Base-by-base conservation (phyloP, 2,888 invertebrate genomes). In the Chaetogeoica ovagalla region DNA sequence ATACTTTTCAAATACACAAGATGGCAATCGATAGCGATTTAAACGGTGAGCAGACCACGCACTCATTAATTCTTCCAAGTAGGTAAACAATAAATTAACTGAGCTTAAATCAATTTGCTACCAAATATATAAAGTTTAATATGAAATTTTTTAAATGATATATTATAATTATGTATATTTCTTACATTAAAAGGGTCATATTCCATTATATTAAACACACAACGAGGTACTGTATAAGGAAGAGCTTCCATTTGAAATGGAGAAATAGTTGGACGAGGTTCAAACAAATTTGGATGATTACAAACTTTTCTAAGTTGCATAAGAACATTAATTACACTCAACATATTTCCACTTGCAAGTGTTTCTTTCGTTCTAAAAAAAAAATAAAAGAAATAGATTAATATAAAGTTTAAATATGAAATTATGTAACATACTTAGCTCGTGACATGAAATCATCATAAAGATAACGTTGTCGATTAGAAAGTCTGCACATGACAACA, bases 381-480 rank as follows among this genome's bases (percentile, higher is more conserved):
- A 83, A 39, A 76, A 43, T 68, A 21, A 30, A 30, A 66, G 71
- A 55, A 81, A 81, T 79, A 39, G 81, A 66, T 66, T 43, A 66
- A 60, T 82, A 83, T 13, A 43, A 60, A 63, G 62, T 66, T 30
- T 48, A 19, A 69, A 37, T 57, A 39, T 3, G 13, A 13, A 48
- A 5, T 23, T 3, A 52, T 21, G 8, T 6, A 83, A 89, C 91
- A 89, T 88, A 95, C 94, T 94, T 94, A 85, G 97, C 92, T 85
- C 96, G 91, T 76, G 96, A 93, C 98, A 99, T 98, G 88, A 98
- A 99, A 87, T 99, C 99, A 88, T 99, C 98, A 88, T 99, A 99
- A 82, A 99, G 90, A 88, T 91, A 97, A 83, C 98, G 91, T 87
- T 99, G 99, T 59, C 99, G 90, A 87, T 97, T 97, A 59, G 98